Conservation (phyloP, 2,888 invertebrate species). For the Pandemis heparana region DNA sequence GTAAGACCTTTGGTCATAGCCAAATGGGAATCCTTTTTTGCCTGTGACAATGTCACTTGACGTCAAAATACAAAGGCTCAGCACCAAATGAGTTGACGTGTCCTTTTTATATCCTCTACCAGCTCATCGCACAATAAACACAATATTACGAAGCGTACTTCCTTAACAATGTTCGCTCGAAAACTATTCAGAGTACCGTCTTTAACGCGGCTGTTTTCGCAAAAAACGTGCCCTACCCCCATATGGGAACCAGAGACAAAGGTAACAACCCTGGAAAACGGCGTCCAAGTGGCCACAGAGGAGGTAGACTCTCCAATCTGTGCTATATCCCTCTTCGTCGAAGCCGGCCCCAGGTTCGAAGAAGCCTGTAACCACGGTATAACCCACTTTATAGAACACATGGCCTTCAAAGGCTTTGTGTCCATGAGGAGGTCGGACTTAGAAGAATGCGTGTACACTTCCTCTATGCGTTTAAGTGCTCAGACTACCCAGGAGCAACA, state of each 20-base stretch:
- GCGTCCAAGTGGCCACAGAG: conserved; percentile 66
- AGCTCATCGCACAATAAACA: neutral
- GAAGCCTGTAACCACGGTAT: conserved; percentile 64
- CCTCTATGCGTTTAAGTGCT: conserved; percentile 58
- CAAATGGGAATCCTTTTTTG: too few species aligned
- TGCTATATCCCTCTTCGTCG: conserved; percentile 61
- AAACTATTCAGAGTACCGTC: neutral
- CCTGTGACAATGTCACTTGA: neutral
- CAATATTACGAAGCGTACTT: neutral
- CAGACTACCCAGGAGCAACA: conserved; percentile 67
- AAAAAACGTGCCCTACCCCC: neutral
- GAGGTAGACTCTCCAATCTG: conserved; percentile 54
- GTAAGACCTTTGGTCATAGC: too few species aligned
- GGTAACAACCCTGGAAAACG: conserved; percentile 59
- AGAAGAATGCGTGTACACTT: conserved; percentile 48
- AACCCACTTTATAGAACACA: conserved; percentile 71
- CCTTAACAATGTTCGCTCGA: neutral
- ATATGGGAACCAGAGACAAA: conserved; percentile 32
- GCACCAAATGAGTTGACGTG: neutral
- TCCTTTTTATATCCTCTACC: neutral
- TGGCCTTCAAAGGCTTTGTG: conserved; percentile 66
- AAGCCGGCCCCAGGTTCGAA: conserved; percentile 71
- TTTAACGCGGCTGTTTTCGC: neutral
- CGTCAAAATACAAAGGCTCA: neutral
- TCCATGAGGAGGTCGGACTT: conserved; percentile 49